Base-by-base conservation (phyloP, 2,113 vertebrate species). In the Passer montanus region DNA sequence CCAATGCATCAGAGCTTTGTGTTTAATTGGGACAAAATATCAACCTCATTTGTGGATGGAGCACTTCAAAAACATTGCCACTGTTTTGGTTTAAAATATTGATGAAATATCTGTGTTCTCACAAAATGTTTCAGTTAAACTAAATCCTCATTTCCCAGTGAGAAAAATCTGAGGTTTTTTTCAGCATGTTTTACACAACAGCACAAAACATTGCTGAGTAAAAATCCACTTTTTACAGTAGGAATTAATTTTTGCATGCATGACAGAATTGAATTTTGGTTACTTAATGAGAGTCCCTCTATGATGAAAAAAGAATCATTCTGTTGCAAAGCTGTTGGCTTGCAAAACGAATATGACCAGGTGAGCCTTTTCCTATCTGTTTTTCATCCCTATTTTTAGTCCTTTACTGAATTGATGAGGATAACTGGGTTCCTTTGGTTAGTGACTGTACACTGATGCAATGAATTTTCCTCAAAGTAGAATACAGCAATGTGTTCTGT, bases 1-100 rank as follows among this genome's bases (percentile, higher is more conserved):
- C 31, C 1, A 2, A 63, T 58, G 64, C 60, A 23, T 80, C 56
- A 76, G 85, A 75, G 31, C 35, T 88, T 90, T 91, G 49, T 91
- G 22, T 70, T 82, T 95, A 96, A 94, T 23, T 95, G 87, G 74
- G 74, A 91, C 70, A 94, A 97, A 96, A 91, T 64, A 93, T 41
- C 78, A 73, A 31, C 58, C 46, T 94, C 68, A 39, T 84, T 88
- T 93, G 35, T 93, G 72, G 12, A 82, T 78, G 66, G 55, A 95
- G 27, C 37, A 69, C 76, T 95, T 94, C 75, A 94, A 90, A 95
- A 94, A 85, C 47, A 30, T 86, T 49, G 10, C 15, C 37, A 15
- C 11, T 77, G 46, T 37, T 94, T 91, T 81, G 77, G 21, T 84
- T 95, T 96, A 87, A 96, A 96, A 96, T 95, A 96, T 95, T 95